Evolutionary conservation across 2,888 invertebrate species (phyloP), one percentile per base, ranked within the genome.

Genomic region (Cryptus armator): DNA sequence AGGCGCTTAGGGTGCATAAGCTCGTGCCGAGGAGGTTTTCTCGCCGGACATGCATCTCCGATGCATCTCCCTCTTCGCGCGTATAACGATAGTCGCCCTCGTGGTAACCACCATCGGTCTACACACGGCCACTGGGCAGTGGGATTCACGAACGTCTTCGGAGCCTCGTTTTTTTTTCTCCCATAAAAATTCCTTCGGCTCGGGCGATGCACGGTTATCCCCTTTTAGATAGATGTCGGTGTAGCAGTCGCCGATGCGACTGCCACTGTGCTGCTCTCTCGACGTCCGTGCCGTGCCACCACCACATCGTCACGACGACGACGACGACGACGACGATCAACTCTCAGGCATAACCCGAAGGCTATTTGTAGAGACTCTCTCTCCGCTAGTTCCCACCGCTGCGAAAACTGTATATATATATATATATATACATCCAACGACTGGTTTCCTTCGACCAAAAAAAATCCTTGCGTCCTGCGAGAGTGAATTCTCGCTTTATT

Each of bases 351-450:
- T 85, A 90, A 91, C 88, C 81, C 89, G 90, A 91, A 91, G 90
- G 91, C 91, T 92, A 91, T 91, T 92, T 92, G 90, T 91, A 91
- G 92, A 90, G 86, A 79, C 70, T 89, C 89, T 89, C 89, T 89
- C 89, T 89, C 89, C 86, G 86, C 91, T 90, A 91, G 91, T 90
- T 91, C 88, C 90, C 89, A 89, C 87, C 87, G 88, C 88, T 68
- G 85, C 76, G 87, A 86, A 74, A 87, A 81, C 76, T 66, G 44
- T 68, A 37, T 70, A 51, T 70, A 56, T 56, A 56, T 9, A 85
- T 66, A 16, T 68, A 37, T 70, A 51, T 70, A 56, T 56, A 56
- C 3, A 85, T 51, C 81, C 83, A 68, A 68, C 85, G 79, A 85
- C 84, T 82, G 81, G 84, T 85, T 85, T 85, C 78, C 81, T 72